Conservation (phyloP, 2,113 vertebrate genomes). For the Eclectus roratus region DNA sequence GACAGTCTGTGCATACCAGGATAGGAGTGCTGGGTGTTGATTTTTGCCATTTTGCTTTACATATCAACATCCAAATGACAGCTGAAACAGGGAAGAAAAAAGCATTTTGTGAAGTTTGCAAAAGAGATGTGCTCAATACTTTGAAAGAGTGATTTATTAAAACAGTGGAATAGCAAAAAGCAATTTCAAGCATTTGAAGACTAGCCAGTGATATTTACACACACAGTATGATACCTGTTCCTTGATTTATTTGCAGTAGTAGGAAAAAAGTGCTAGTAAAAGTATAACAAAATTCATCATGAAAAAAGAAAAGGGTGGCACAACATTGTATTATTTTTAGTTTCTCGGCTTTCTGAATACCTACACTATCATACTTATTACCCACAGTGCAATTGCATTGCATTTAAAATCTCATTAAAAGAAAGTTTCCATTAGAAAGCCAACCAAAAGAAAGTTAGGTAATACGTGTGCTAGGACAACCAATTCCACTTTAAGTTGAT, state of each 20-base stretch:
- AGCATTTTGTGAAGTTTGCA: neutral
- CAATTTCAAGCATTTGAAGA: neutral
- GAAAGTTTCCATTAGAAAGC: neutral
- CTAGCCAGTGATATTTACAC: neutral
- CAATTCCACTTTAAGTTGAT: neutral
- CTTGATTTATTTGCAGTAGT: neutral
- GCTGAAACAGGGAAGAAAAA: constrained; percentile 4
- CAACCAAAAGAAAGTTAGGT: neutral
- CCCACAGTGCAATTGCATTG: neutral
- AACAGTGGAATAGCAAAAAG: neutral
- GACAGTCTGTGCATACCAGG: constrained; percentile 55
- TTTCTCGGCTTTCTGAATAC: neutral
- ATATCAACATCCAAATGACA: constrained; percentile 50
- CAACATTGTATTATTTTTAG: neutral
- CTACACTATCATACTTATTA: neutral
- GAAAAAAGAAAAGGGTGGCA: neutral
- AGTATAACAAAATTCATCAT: neutral
- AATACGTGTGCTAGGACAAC: neutral
- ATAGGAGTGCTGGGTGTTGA: constrained; percentile 81
- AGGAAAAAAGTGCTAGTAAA: neutral
- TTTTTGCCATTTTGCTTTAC: constrained; percentile 83
- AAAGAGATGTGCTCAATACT: neutral
- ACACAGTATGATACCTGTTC: neutral
- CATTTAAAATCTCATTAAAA: neutral
- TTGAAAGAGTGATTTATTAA: neutral